phyloP scores from a whole-genome alignment of 2,888 invertebrate species.

The Linnaemya vulpina region DNA sequence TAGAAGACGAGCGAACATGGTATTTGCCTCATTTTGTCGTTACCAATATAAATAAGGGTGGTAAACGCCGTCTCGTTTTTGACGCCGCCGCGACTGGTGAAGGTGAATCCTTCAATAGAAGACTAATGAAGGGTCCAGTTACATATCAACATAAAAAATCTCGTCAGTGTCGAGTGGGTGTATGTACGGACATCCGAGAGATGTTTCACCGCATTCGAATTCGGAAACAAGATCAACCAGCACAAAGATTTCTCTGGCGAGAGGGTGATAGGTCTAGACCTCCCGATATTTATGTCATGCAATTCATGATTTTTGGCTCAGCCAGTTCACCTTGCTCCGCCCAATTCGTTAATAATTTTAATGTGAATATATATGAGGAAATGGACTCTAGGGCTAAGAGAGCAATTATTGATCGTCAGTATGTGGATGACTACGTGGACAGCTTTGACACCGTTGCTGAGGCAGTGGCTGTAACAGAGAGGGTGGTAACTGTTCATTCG shows the following conservation, averaged over 20 bases:
- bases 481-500: conserved; percentile 4
- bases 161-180: conserved; percentile 33
- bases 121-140: conserved; percentile 50
- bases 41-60: conserved; percentile 29
- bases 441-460: no score
- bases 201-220: conserved; percentile 59
- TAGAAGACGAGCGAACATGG: neutral
- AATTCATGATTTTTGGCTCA: no score
- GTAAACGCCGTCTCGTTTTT: conserved; percentile 44
- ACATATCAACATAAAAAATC: conserved; percentile 59
- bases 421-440: no score
- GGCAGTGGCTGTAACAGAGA: conserved; percentile 50
- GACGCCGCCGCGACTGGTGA: conserved; percentile 49
- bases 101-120: conserved; percentile 51
- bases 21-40: conserved; percentile 27
- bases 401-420: no score
- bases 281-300: no score
- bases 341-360: no score
- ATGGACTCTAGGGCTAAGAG: no score
- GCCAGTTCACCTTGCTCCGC: no score
- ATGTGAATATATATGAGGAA: no score
- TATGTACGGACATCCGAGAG: conserved; percentile 34
- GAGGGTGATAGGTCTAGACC: no score
- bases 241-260: conserved; percentile 54
- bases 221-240: conserved; percentile 55